Base-by-base conservation (phyloP, 2,888 invertebrate species). In the Lepeophtheirus nordmannii region DNA sequence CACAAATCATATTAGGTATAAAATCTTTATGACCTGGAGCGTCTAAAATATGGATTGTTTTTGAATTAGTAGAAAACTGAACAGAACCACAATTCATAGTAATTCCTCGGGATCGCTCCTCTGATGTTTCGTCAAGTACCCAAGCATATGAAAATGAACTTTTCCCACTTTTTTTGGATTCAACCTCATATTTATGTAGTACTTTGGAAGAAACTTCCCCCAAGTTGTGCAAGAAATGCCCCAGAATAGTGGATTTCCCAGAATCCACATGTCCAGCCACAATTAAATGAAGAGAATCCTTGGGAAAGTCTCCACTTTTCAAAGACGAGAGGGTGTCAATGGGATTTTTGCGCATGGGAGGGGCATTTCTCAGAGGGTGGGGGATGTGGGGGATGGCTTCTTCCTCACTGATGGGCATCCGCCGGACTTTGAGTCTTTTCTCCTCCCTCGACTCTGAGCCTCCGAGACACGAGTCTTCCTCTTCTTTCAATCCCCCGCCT, bases 11-110 rank as follows among this genome's bases (percentile, higher is more conserved):
- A 73, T 98, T 97, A 1, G 98, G 97, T 74, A 98, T 97, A 74
- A 99, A 98, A 76, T 99, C 98, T 75, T 90, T 93, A 76, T 99
- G 98, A 0, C 98, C 98, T 0, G 98, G 98, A 38, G 98, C 96
- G 80, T 99, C 98, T 67, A 99, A 78, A 37, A 65, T 22, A 14
- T 20, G 87, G 0, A 89, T 83, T 12, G 75, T 74, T 78, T 91
- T 91, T 2, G 83, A 82, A 66, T 84, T 82, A 0, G 94, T 92
- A 77, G 92, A 89, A 79, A 97, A 93, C 70, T 87, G 85, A 17
- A 89, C 89, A 71, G 88, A 84, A 0, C 92, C 97, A 14, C 98
- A 86, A 77, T 99, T 98, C 92, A 98, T 99, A 1, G 98, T 99
- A 62, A 99, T 94, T 14, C 98, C 98, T 70, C 98, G 20, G 70